Conservation (phyloP, 2,888 invertebrate species). For the Xestobium rufovillosum region DNA sequence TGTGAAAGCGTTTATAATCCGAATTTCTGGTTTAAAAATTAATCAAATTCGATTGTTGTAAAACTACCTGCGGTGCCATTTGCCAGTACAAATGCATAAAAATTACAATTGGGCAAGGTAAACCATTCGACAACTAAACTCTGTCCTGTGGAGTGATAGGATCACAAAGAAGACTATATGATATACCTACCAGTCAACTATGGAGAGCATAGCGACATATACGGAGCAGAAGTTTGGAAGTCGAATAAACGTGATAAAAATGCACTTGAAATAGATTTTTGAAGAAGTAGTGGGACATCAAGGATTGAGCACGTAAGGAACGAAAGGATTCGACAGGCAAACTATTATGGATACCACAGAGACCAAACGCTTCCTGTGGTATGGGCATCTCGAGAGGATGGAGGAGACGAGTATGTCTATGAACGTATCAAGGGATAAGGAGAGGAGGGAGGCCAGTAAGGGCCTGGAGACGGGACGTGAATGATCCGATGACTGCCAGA, state of each 20-base stretch:
- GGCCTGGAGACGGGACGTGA: slow-evolving; percentile 2
- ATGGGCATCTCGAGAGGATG: slow-evolving; percentile 4
- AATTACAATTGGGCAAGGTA: no score
- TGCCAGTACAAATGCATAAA: no score
- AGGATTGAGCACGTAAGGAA: slow-evolving; percentile 2
- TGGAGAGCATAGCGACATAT: slow-evolving; percentile 3
- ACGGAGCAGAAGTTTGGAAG: neutral
- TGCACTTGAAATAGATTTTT: slow-evolving; percentile 3
- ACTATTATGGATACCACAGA: slow-evolving; percentile 1
- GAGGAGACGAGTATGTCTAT: neutral
- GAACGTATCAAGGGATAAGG: neutral
- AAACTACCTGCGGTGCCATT: no score
- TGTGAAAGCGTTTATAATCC: no score
- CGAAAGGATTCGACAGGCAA: neutral
- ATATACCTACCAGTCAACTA: neutral
- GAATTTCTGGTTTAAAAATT: no score
- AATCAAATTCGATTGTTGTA: no score
- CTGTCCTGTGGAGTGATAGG: no score
- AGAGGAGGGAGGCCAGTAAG: neutral
- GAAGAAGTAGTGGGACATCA: neutral
- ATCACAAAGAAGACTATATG: no score
- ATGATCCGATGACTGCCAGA: no score
- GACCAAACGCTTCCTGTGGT: neutral
- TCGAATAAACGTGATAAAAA: slow-evolving; percentile 1
- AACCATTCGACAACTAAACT: no score